Evolutionary conservation across 2,113 vertebrate species (phyloP), one percentile per base, ranked within the genome.

Genomic region (Diadophis punctatus): DNA sequence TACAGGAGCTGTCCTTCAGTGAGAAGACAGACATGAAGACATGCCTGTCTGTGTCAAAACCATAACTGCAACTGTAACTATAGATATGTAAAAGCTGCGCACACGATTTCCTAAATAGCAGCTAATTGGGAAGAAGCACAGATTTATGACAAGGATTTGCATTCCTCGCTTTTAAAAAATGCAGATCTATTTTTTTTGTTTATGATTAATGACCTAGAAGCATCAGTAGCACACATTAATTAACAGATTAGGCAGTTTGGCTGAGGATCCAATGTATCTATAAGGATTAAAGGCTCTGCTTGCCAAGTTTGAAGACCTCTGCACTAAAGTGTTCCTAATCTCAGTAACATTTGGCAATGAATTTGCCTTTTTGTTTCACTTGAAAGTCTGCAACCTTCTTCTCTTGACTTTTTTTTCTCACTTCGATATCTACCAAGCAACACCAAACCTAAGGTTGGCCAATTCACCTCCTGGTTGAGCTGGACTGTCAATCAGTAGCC

Each of bases 401-500:
- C 1, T 27, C 4, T 85, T 16, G 14, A 46, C 8, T 23, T 30
- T 52, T 20, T 52, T 20, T 3, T 68, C 46, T 7, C 51, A 88
- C n/a, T 53, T 86, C 46, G 34, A 58, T 88, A 74, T 34, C 58
- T 63, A 43, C 6, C 56, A 88, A 49, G 56, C 48, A 43, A 68
- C 56, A 58, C 10, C 16, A n/a, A 87, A 25, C 48, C 14, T 9
- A 20, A 88, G 34, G 86, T 30, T 96, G 95, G 92, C 56, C 22
- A 93, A 91, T 87, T 96, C 91, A 93, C 93, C 53, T 95, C 93
- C 93, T 95, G 95, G 92, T 20, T 95, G 90, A 96, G 93, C 92
- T 96, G 90, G 88, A 48, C 92, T 95, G 90, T 95, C 94, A 95
- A 87, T 93, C 74, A 95, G 90, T 86, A 97, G 95, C 89, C 91